Evolutionary conservation across 2,888 invertebrate genomes (phyloP).

Genomic region (Glomeris marginata): DNA sequence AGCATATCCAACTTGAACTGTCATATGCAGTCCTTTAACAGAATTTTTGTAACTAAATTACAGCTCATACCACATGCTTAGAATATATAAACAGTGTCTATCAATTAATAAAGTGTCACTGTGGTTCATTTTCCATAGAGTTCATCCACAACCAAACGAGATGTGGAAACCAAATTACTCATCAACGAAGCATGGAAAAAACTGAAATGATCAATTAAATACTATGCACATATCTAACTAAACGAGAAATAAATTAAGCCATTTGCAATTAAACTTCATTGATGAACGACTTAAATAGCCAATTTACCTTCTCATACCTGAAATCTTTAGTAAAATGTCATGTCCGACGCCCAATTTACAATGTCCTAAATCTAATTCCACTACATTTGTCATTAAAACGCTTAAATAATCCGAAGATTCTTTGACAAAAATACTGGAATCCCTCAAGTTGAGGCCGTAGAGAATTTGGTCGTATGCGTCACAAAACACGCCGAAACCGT

Average conservation of each 20-base stretch:
- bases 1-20: background rate
- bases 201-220: too few species aligned
- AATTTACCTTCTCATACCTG: slow-evolving; percentile 3
- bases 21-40: too few species aligned
- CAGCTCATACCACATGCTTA: too few species aligned
- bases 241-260: too few species aligned
- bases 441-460: slow-evolving; percentile 1
- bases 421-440: background rate
- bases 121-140: background rate
- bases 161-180: background rate
- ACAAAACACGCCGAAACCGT: slow-evolving; percentile 1
- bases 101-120: too few species aligned
- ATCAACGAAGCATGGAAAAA: too few species aligned
- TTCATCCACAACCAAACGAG: background rate
- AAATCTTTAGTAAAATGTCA: slow-evolving; percentile 4
- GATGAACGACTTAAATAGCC: too few species aligned
- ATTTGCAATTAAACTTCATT: too few species aligned
- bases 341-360: slow-evolving; percentile 7
- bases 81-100: too few species aligned
- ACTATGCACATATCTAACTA: too few species aligned
- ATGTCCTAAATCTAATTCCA: slow-evolving; percentile 1
- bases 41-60: too few species aligned
- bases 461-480: slow-evolving; percentile 2
- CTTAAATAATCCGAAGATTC: slow-evolving; percentile 4
- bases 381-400: slow-evolving; percentile 2